phyloP scores from a whole-genome alignment of 2,113 vertebrate genomes.

The Colossoma macropomum region DNA sequence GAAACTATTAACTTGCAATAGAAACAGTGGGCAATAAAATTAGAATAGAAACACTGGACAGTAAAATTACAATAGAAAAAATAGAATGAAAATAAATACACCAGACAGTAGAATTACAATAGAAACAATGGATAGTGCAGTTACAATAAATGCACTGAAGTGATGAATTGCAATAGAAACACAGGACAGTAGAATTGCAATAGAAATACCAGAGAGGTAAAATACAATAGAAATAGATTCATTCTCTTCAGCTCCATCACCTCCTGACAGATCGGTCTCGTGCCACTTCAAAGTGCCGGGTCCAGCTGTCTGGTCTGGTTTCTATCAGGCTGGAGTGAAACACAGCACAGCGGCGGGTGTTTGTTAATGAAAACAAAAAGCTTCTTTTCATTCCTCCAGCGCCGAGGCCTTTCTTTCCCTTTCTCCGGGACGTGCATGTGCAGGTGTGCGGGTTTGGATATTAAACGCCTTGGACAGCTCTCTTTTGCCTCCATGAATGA shows the following conservation, averaged over 20 bases:
- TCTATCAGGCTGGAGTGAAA: not conserved
- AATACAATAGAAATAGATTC: not conserved
- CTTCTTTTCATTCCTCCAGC: not conserved
- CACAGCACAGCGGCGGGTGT: not conserved
- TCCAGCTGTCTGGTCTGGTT: not conserved
- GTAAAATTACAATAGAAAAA: too few species aligned
- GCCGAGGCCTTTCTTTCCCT: not conserved
- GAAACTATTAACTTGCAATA: too few species aligned
- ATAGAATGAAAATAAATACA: too few species aligned
- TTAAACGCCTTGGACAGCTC: conserved; percentile 67
- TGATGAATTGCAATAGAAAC: too few species aligned
- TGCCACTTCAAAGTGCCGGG: not conserved
- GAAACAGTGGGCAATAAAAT: not conserved
- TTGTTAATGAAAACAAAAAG: conserved; percentile 31
- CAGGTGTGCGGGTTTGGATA: conserved; percentile 64
- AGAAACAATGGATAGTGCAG: too few species aligned
- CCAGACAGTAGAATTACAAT: too few species aligned
- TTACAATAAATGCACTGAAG: too few species aligned
- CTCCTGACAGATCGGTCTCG: not conserved
- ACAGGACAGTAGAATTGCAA: too few species aligned
- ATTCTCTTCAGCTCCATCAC: not conserved
- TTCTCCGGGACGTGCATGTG: not conserved
- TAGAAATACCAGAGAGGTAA: not conserved
- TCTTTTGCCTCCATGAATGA: conserved; percentile 79
- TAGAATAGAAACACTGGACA: too few species aligned